Percentiles rank a stretch among this genome's conserved stretches.
phyloP scores from a whole-genome alignment of 1,140 invertebrate species.

The Periplaneta americana region DNA sequence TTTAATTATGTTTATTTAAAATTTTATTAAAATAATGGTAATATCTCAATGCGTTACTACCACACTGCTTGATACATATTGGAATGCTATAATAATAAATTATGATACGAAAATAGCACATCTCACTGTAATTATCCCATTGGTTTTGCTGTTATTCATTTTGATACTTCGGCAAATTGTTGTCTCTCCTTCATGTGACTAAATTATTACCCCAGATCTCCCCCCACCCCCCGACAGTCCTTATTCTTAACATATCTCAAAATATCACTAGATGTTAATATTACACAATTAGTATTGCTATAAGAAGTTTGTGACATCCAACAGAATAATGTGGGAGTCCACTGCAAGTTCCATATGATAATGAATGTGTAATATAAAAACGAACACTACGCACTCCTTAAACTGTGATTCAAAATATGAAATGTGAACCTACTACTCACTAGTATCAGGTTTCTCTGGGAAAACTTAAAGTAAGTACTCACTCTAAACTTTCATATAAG shows the following conservation, averaged over 20 bases:
- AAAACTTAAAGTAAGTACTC: not conserved
- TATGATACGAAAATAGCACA: not conserved
- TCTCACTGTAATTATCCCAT: not conserved
- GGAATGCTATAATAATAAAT: not conserved
- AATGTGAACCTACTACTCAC: not conserved
- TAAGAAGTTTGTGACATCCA: not conserved
- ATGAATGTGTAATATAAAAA: not conserved
- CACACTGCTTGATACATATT: not conserved
- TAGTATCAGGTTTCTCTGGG: not conserved
- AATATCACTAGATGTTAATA: not conserved
- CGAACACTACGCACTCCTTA: not conserved
- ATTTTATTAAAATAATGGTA: not conserved
- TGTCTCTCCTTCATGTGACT: not conserved
- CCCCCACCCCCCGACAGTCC: not conserved
- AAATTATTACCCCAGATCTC: not conserved
- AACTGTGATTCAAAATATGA: not conserved
- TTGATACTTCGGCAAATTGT: not conserved
- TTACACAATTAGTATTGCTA: not conserved
- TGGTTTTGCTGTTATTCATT: not conserved
- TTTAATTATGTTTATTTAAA: not conserved
- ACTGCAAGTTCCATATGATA: not conserved
- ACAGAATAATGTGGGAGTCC: not conserved
- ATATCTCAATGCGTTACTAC: not conserved
- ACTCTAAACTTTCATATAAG: not conserved
- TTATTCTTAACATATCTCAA: not conserved